Percentiles rank a stretch among this genome's conserved stretches.
phyloP scores from a whole-genome alignment of 1,140 invertebrate genomes.

The Batillaria attramentaria region DNA sequence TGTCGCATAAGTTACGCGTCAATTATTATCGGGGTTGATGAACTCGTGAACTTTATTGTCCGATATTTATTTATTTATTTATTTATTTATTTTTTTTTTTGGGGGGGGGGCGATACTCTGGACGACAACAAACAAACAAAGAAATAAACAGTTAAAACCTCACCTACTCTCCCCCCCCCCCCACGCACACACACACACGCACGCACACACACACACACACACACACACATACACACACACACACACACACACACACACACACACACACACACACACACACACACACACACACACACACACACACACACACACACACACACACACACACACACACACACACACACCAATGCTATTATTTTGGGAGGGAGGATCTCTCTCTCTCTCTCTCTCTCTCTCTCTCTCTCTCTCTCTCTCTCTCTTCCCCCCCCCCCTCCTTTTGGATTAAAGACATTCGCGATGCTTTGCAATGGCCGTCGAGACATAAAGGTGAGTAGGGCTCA shows the following conservation, averaged over 20 bases:
- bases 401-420: not conserved
- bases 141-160: too few species aligned
- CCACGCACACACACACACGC: slow-evolving; percentile 6
- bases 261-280: not conserved
- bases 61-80: too few species aligned
- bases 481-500: too few species aligned
- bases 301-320: not conserved
- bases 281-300: not conserved
- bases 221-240: not conserved
- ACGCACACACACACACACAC: not conserved
- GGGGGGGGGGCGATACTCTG: too few species aligned
- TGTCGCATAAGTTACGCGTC: too few species aligned
- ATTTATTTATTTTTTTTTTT: too few species aligned
- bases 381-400: slow-evolving; percentile 1
- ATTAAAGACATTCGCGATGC: too few species aligned
- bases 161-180: too few species aligned
- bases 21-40: too few species aligned
- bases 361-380: not conserved
- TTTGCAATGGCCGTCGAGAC: too few species aligned
- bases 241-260: slow-evolving; percentile 1
- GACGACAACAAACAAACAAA: slow-evolving; percentile 15
- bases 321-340: not conserved
- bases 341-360: not conserved
- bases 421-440: not conserved
- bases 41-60: too few species aligned